A percentile compares a stretch with the other conserved stretches of the same genome.
Evolutionary conservation across 2,888 invertebrate species (phyloP).

Genomic region (Andrena trimmerana): DNA sequence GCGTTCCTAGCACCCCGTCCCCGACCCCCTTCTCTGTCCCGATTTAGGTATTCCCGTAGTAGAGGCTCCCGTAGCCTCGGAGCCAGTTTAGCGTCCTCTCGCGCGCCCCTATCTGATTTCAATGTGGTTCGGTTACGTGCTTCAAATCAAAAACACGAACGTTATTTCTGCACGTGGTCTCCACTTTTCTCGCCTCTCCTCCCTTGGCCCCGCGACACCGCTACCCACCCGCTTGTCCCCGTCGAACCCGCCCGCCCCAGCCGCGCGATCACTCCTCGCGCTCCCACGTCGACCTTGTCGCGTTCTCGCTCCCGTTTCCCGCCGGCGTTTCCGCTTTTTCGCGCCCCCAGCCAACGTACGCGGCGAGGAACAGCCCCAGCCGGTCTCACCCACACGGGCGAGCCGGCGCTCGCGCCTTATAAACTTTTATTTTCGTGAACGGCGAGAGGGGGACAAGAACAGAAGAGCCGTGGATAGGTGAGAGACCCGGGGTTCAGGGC

Average conservation of each 20-base stretch:
- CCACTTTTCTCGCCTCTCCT: slow-evolving; percentile 70
- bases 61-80: slow-evolving; percentile 73
- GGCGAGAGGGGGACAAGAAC: slow-evolving; percentile 26
- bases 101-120: slow-evolving; percentile 81
- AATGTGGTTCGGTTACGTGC: slow-evolving; percentile 83
- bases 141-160: slow-evolving; percentile 82
- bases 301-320: slow-evolving; percentile 36
- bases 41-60: slow-evolving; percentile 77
- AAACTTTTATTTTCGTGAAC: slow-evolving; percentile 80
- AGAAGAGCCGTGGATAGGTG: slow-evolving; percentile 20
- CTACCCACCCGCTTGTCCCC: not conserved
- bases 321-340: slow-evolving; percentile 53
- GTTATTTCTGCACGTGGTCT: slow-evolving; percentile 79
- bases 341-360: slow-evolving; percentile 31
- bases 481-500: slow-evolving; percentile 49
- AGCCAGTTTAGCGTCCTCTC: slow-evolving; percentile 80
- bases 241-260: not conserved
- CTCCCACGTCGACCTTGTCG: slow-evolving; percentile 13
- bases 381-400: slow-evolving; percentile 64
- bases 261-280: slow-evolving; percentile 38
- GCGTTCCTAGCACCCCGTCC: slow-evolving; percentile 42
- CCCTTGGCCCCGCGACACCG: not conserved
- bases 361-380: slow-evolving; percentile 26
- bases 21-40: slow-evolving; percentile 26
- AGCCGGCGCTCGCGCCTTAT: slow-evolving; percentile 72